These are phyloP conservation scores for Acrobasis repandana DNA, from an alignment of 2,888 invertebrate species.

Conservation along the genomic window DNA sequence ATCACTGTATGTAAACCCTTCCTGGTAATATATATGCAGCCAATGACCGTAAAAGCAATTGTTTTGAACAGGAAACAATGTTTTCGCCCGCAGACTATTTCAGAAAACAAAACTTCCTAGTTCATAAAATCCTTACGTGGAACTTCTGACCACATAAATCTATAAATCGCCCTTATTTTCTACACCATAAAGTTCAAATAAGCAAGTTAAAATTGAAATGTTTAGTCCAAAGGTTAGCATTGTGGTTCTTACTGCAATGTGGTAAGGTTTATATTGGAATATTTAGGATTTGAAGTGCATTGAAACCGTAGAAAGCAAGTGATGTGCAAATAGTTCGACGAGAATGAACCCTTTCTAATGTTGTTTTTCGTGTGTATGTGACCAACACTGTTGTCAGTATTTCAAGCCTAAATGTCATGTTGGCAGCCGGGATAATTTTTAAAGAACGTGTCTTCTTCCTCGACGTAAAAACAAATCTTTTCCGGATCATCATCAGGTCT, in stretches of 20 bases:
- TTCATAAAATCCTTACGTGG: conserved; percentile 6
- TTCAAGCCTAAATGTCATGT: too few species aligned
- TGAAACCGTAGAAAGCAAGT: conserved; percentile 5
- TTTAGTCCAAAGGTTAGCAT: neutral
- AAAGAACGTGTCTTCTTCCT: too few species aligned
- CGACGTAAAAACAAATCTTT: too few species aligned
- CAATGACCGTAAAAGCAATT: neutral
- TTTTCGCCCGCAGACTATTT: neutral
- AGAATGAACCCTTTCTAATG: neutral
- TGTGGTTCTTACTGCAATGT: neutral
- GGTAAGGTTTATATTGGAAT: neutral
- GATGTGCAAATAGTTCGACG: neutral
- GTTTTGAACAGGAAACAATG: conserved; percentile 3
- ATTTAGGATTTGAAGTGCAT: neutral
- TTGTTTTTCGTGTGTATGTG: too few species aligned
- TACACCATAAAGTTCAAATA: neutral
- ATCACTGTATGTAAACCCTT: too few species aligned
- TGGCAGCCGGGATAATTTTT: too few species aligned
- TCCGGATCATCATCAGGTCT: too few species aligned
- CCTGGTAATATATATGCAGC: too few species aligned
- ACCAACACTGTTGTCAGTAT: too few species aligned
- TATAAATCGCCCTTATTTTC: neutral
- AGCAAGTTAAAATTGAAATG: neutral
- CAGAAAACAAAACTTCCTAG: neutral
- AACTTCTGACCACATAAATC: neutral